Percentiles rank a stretch among this genome's conserved stretches.
phyloP scores from a whole-genome alignment of 2,113 vertebrate genomes.

The Phocoena sinus region DNA sequence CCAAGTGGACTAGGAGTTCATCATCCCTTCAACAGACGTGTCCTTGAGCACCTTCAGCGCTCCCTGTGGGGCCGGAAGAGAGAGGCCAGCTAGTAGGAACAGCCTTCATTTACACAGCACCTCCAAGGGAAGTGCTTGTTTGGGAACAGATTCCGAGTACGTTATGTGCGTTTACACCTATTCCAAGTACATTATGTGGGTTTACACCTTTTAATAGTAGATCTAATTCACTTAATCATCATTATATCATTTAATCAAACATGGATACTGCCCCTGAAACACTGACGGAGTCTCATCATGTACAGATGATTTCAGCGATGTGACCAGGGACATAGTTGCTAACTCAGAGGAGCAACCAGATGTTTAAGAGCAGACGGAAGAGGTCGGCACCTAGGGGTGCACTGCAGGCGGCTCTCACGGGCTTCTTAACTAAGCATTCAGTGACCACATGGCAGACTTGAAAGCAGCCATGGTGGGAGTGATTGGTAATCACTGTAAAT shows the following conservation, averaged over 20 bases:
- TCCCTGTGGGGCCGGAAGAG: background rate
- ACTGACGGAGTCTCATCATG: background rate
- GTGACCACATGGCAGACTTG: background rate
- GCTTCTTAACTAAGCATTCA: background rate
- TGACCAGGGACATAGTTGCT: background rate
- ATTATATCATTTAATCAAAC: background rate
- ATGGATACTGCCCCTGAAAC: background rate
- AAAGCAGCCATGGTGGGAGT: background rate
- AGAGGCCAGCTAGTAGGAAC: background rate
- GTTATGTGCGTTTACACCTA: background rate
- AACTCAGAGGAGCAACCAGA: background rate
- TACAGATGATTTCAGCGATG: too few relatives aligned
- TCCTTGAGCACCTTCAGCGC: accelerated
- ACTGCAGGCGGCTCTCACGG: background rate
- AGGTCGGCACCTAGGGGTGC: background rate
- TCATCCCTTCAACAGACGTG: background rate
- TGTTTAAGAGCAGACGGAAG: background rate
- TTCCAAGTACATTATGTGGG: background rate
- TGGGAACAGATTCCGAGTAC: background rate
- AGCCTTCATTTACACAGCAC: background rate
- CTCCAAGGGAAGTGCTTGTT: background rate
- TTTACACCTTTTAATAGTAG: background rate
- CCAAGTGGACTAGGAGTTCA: background rate
- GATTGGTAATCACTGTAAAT: background rate
- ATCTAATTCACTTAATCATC: conserved; percentile 9